phyloP scores from a whole-genome alignment of 2,888 invertebrate genomes.

The Dioctria linearis region DNA sequence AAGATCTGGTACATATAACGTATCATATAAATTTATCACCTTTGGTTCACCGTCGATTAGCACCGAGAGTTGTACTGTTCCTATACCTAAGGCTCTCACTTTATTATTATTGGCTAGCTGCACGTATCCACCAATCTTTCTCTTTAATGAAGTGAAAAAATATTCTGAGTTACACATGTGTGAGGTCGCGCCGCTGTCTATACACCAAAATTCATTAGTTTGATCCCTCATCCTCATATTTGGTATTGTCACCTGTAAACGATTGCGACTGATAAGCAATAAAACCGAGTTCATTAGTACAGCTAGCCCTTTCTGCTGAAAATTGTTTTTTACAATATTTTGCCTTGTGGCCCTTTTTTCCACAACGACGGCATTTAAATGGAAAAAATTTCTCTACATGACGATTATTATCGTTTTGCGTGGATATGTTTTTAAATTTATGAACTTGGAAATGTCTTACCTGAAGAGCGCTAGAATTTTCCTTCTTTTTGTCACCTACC shows the following conservation, averaged over 20 bases:
- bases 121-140: background rate
- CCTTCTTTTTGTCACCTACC: too few relatives aligned
- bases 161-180: background rate
- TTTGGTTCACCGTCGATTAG: background rate
- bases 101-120: background rate
- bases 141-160: background rate
- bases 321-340: background rate
- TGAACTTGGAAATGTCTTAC: too few relatives aligned
- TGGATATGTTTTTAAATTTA: too few relatives aligned
- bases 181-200: constrained; percentile 1
- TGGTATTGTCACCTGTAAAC: too few relatives aligned
- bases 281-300: too few relatives aligned
- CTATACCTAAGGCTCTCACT: background rate
- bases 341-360: background rate
- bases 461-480: too few relatives aligned
- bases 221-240: background rate
- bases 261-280: background rate
- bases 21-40: background rate
- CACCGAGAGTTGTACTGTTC: background rate
- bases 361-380: background rate
- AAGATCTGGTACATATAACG: background rate
- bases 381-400: too few relatives aligned
- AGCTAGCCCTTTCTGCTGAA: too few relatives aligned
- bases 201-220: background rate
- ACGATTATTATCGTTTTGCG: background rate